A percentile compares a stretch with the other conserved stretches of the same genome.
Evolutionary conservation across 2,888 invertebrate genomes (phyloP).

Genomic region (Stramonita haemastoma): DNA sequence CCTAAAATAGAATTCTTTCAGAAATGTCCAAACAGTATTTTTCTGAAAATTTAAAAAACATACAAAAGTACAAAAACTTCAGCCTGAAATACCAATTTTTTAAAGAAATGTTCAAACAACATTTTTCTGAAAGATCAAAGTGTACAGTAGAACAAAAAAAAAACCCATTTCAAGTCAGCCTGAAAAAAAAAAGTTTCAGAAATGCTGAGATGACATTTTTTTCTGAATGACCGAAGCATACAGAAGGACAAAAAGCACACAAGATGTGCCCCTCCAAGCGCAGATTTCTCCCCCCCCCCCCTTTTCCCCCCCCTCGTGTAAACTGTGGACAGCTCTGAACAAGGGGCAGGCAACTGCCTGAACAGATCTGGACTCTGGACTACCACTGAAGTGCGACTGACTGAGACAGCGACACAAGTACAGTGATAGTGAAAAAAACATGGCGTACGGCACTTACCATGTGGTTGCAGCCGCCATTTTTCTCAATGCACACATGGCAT

Average conservation of each 20-base stretch:
- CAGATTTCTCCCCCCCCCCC: no score
- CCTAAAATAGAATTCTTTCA: no score
- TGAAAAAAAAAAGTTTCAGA: neutral
- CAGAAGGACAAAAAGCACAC: neutral
- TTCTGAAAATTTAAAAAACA: no score
- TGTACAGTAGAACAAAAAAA: neutral
- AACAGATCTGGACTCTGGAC: neutral
- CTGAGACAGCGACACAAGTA: slow-evolving; percentile 20
- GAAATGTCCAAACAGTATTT: no score
- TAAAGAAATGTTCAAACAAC: no score
- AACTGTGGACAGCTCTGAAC: neutral
- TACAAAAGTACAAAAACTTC: no score
- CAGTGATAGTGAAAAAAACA: neutral
- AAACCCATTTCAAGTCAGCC: neutral
- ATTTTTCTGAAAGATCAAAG: no score
- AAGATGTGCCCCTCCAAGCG: no score
- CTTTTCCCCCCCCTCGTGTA: neutral
- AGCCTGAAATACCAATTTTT: no score
- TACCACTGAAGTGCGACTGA: slow-evolving; percentile 5
- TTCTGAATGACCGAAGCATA: neutral
- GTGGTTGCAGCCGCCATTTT: slow-evolving; percentile 99
- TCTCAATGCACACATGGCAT: slow-evolving; percentile 99
- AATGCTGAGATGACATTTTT: no score
- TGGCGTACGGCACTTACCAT: slow-evolving; percentile 82
- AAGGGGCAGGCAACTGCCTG: neutral